Conservation (phyloP, 2,113 vertebrate genomes). For the Periophthalmodon schlosseri region DNA sequence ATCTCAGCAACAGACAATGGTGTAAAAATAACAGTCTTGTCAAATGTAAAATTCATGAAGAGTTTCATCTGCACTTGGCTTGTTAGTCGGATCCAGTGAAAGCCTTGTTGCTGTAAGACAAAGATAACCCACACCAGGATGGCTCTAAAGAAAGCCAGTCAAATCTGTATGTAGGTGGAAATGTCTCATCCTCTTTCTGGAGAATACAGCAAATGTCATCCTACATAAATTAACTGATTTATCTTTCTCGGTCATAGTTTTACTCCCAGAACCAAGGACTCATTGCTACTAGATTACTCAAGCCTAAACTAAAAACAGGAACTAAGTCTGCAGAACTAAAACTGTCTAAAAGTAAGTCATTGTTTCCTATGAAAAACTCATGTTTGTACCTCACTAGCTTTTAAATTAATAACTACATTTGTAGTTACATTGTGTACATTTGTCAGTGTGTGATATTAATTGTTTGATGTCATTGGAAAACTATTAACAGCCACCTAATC, state of each 20-base stretch:
- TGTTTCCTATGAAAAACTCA: neutral
- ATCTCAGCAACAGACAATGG: constrained; percentile 1
- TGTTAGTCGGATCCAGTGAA: neutral
- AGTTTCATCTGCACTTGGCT: constrained; percentile 27
- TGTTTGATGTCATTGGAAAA: neutral
- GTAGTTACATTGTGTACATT: too few relatives aligned
- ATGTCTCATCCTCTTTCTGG: too few relatives aligned
- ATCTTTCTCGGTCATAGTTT: constrained; percentile 74
- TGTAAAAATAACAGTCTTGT: constrained; percentile 3
- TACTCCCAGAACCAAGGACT: constrained; percentile 86
- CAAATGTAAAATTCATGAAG: neutral
- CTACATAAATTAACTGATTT: neutral
- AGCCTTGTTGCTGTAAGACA: neutral
- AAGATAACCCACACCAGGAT: neutral
- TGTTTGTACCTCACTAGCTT: neutral
- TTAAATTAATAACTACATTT: neutral
- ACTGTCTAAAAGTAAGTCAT: constrained; percentile 83
- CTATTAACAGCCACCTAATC: too few relatives aligned
- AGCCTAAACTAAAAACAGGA: constrained; percentile 86
- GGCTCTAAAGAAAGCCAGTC: too few relatives aligned
- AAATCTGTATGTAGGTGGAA: neutral
- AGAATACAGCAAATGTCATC: neutral
- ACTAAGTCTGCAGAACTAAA: constrained; percentile 85
- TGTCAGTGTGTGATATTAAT: neutral
- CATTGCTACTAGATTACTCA: constrained; percentile 84